Conservation (phyloP, 2,888 invertebrate genomes). For the Hirtodrosophila cameraria region DNA sequence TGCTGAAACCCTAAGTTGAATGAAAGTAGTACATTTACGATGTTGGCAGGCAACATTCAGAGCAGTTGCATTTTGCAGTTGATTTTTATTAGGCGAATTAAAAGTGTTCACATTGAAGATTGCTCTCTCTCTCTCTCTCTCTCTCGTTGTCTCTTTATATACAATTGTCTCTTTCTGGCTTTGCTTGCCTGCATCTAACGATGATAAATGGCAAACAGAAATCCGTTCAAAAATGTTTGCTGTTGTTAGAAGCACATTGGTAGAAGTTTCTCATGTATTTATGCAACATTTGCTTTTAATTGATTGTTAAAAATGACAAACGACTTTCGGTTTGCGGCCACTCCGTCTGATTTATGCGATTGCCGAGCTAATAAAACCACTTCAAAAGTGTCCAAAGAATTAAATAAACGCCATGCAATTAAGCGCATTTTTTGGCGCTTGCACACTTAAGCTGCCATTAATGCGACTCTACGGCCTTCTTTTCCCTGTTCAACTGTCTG, state of each 20-base stretch:
- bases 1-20: neutral
- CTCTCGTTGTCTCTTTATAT: neutral
- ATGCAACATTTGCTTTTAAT: slow-evolving; percentile 79
- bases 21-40: slow-evolving; percentile 28
- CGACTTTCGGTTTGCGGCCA: slow-evolving; percentile 41
- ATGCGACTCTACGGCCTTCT: slow-evolving; percentile 45
- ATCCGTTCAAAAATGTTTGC: slow-evolving; percentile 50
- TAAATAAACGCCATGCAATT: slow-evolving; percentile 65
- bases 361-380: slow-evolving; percentile 68
- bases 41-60: slow-evolving; percentile 17
- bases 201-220: slow-evolving; percentile 56
- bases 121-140: neutral
- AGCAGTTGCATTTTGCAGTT: slow-evolving; percentile 38
- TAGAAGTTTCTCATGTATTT: slow-evolving; percentile 69
- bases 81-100: slow-evolving; percentile 50
- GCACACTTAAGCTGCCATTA: slow-evolving; percentile 70
- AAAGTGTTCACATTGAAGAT: slow-evolving; percentile 26
- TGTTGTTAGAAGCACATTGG: slow-evolving; percentile 40
- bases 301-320: slow-evolving; percentile 78
- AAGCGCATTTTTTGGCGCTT: slow-evolving; percentile 45
- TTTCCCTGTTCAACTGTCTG: neutral
- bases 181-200: slow-evolving; percentile 39
- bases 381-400: slow-evolving; percentile 40
- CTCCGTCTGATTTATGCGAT: slow-evolving; percentile 59
- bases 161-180: neutral